Evolutionary conservation across 2,888 invertebrate genomes (phyloP), one percentile per base, ranked within the genome.

Genomic region (Mellilla xanthometata): DNA sequence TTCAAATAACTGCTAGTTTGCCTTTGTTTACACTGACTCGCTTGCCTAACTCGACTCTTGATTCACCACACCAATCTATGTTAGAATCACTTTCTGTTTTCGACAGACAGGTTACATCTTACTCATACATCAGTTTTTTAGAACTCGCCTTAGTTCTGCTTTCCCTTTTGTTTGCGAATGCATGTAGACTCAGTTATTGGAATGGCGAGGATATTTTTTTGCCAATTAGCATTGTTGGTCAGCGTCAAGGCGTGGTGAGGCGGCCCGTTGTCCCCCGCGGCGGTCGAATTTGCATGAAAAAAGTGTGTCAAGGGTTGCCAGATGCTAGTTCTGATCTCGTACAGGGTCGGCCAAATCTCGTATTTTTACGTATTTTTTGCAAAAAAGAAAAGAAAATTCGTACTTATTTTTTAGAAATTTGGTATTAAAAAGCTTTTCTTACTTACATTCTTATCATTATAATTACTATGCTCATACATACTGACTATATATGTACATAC

Each of bases 241-340:
- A 59, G 59, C 58, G 54, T 59, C 60, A 65, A 65, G 57, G 65
- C 62, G 63, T 67, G 62, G 49, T 66, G 62, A 58, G 33, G 54
- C 41, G 44, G 57, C 55, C 62, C 60, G 68, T 65, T 64, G 60
- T 46, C 48, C 58, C 63, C 49, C 15, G 60, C 60, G 72, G 71
- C 66, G 54, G 57, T 62, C 44, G 61, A 63, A 72, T 76, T 74
- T 68, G 61, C 65, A 70, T 66, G 58, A 56, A 51, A 43, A 66
- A 73, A 76, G 63, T 75, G 81, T 80, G 68, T 75, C 62, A 73
- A 54, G 73, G 65, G 50, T n/a, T n/a, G n/a, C n/a, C n/a, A n/a
- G n/a, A n/a, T n/a, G n/a, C n/a, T n/a, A n/a, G n/a, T n/a, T n/a
- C n/a, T n/a, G n/a, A n/a, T n/a, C n/a, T n/a, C n/a, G n/a, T n/a